Evolutionary conservation across 2,113 vertebrate species (phyloP).

Genomic region (Butastur rufipennis): DNA sequence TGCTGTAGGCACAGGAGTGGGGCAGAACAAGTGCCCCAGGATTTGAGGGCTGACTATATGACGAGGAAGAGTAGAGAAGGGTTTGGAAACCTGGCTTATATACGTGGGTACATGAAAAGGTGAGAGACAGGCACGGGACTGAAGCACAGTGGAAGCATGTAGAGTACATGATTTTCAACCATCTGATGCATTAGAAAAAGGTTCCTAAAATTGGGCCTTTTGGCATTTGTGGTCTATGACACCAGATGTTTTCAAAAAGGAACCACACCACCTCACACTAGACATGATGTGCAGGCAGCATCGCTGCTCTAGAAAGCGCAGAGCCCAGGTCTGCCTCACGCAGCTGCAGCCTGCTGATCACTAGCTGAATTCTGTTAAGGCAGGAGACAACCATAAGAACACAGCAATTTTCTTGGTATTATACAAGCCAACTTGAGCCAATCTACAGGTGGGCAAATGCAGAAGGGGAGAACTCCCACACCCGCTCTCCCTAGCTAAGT

Average conservation of each 20-base stretch:
- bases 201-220: neutral
- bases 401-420: neutral
- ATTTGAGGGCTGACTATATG: neutral
- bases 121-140: neutral
- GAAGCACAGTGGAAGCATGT: neutral
- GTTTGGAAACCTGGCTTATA: neutral
- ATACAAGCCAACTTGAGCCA: neutral
- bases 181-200: neutral
- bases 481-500: neutral
- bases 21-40: neutral
- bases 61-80: neutral
- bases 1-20: neutral
- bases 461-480: neutral
- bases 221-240: neutral
- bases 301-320: rapidly evolving
- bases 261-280: neutral
- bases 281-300: neutral
- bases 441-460: neutral
- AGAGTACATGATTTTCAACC: neutral
- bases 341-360: neutral
- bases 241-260: neutral
- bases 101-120: rapidly evolving
- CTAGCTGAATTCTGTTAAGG: neutral
- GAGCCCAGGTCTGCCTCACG: neutral
- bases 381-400: neutral